Evolutionary conservation across 35 echinoderm and acorn worm genomes (phyloP).

Genomic region (Apostichopus japonicus): DNA sequence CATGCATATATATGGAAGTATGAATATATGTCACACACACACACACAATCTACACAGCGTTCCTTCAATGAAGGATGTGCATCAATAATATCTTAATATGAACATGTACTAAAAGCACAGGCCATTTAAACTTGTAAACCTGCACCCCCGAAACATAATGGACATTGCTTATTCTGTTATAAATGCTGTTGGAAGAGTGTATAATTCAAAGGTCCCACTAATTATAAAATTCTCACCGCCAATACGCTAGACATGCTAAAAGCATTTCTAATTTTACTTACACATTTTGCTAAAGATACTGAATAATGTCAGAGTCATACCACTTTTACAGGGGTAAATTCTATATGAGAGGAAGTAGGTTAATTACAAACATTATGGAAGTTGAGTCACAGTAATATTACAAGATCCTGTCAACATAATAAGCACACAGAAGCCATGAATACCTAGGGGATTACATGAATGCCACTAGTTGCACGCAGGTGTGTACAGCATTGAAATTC

Average conservation of each 20-base stretch:
- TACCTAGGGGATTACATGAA: background rate
- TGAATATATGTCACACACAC: too few species aligned
- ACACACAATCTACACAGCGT: too few species aligned
- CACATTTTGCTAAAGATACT: background rate
- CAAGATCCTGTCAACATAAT: background rate
- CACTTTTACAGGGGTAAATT: constrained; percentile 1
- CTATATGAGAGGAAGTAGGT: background rate
- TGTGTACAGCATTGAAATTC: background rate
- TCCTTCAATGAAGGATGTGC: background rate
- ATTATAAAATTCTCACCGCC: too few species aligned
- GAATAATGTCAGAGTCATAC: background rate
- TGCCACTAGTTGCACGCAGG: background rate
- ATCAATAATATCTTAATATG: background rate
- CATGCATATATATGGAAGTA: too few species aligned
- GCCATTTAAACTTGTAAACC: background rate
- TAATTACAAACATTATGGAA: constrained; percentile 27
- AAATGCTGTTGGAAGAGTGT: too few species aligned
- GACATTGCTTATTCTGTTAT: background rate
- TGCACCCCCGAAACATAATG: background rate
- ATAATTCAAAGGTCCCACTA: too few species aligned
- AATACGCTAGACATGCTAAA: too few species aligned
- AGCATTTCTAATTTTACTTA: too few species aligned
- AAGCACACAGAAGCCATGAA: background rate
- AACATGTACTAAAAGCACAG: background rate
- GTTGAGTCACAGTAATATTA: background rate